Evolutionary conservation across 35 echinoderm and acorn worm species (phyloP), one percentile per base, ranked within the genome.

Genomic region (Patiria miniata): DNA sequence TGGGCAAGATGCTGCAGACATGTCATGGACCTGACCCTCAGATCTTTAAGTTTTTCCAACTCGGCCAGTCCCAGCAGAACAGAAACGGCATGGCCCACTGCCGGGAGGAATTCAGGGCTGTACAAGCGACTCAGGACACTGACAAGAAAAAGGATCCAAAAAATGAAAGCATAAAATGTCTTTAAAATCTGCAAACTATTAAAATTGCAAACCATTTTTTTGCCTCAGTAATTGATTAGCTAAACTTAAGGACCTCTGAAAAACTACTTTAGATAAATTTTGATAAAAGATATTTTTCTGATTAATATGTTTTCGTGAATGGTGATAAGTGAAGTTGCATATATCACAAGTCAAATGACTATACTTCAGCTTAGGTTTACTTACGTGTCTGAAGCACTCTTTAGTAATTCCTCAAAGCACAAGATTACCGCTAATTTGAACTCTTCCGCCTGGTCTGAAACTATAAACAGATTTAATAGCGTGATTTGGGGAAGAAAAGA

Each of bases 81-180:
- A 37, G 94, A 96, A 9, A 96, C 78, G n/a, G 61, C 65, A 61
- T 96, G 94, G 5, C 94, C 94, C 4, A 92, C 17, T 30, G 81
- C 52, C 0, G 95, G 81, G n/a, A 97, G 65, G 52, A 85, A 90
- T 18, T 93, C 7, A 8, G 88, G 42, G 18, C 76, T 83, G 52
- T 90, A 93, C 5, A 97, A 40, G 18, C 81, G 58, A 16, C 51
- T 38, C 8, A 88, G 39, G 7, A 95, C 79, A 23, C 93, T 95
- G 58, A 8, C 77, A 68, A 15, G 21, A 32, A 81, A 73, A 34
- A 44, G 81, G 86, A 79, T 0, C 18, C 68, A 83, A n/a, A n/a
- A n/a, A 14, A 77, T 77, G 9, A 9, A 15, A 21, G 8, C 32
- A 21, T 14, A 12, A 77, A 29, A 18, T 33, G 15, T 9, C 10